These are phyloP conservation scores for Drosophila demipolita DNA, from an alignment of 2,888 invertebrate genomes.

Conservation along the genomic window DNA sequence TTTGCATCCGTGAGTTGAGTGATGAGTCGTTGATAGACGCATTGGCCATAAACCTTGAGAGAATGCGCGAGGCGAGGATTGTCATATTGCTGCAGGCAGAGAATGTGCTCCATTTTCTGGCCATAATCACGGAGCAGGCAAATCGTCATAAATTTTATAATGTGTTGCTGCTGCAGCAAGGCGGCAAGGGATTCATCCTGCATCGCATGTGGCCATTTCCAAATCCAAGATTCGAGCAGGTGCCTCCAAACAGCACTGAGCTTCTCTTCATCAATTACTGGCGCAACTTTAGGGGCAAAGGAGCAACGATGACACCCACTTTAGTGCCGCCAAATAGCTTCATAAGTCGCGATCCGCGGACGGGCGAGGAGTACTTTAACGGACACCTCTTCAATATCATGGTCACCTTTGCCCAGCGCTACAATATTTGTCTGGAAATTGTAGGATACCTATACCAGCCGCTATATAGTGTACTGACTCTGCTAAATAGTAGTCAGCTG, in stretches of 20 bases:
- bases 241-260: accelerated
- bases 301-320: conserved; percentile 7
- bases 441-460: accelerated
- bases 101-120: background rate
- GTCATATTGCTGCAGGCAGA: conserved; percentile 34
- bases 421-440: conserved; percentile 36
- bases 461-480: accelerated
- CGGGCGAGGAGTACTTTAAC: conserved; percentile 5
- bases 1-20: conserved; percentile 17
- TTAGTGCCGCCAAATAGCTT: conserved; percentile 30
- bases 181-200: background rate
- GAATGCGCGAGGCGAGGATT: conserved; percentile 49
- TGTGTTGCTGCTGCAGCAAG: conserved; percentile 30
- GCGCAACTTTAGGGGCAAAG: conserved; percentile 46
- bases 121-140: conserved; percentile 7
- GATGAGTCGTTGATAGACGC: conserved; percentile 35
- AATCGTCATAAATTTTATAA: conserved; percentile 21
- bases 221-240: conserved; percentile 3
- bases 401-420: conserved; percentile 3
- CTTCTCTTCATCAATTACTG: conserved; percentile 33
- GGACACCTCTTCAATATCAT: conserved; percentile 23
- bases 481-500: background rate
- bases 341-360: conserved; percentile 8
- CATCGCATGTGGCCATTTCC: conserved; percentile 57
- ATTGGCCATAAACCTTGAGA: conserved; percentile 40